phyloP scores from a whole-genome alignment of 2,888 invertebrate species.

The Brachyopa scutellaris region DNA sequence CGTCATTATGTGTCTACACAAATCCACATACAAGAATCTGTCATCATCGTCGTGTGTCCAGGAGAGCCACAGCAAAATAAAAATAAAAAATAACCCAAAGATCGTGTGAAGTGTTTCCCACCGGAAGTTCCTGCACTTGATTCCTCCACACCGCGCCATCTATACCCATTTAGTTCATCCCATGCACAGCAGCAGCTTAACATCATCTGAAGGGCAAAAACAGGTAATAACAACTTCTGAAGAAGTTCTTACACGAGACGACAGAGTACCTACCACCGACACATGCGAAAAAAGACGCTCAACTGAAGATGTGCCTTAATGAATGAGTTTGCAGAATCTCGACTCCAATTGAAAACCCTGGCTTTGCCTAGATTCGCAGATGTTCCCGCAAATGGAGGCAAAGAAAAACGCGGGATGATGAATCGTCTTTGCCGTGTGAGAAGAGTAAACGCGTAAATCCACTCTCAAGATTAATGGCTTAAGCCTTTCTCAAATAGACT shows the following conservation, averaged over 20 bases:
- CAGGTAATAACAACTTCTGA: constrained; percentile 54
- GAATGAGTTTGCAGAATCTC: constrained; percentile 64
- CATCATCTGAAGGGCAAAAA: constrained; percentile 53
- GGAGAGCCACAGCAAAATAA: constrained; percentile 1
- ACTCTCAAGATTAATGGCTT: constrained; percentile 57
- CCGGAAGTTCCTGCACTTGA: constrained; percentile 63
- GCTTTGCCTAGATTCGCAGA: constrained; percentile 5
- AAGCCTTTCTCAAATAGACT: constrained; percentile 58
- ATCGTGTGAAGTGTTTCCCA: constrained; percentile 65
- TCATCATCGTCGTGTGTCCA: constrained; percentile 4
- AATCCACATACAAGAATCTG: constrained; percentile 28
- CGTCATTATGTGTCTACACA: constrained; percentile 63
- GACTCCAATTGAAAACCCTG: constrained; percentile 27
- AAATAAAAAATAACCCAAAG: constrained; percentile 36
- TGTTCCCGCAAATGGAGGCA: constrained; percentile 12
- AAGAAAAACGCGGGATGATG: constrained; percentile 30
- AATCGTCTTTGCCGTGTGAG: constrained; percentile 35
- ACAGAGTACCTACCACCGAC: not conserved
- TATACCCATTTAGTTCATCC: constrained; percentile 26
- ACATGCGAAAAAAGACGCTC: not conserved
- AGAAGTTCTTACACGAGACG: constrained; percentile 59
- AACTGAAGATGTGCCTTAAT: constrained; percentile 37
- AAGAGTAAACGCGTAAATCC: constrained; percentile 53
- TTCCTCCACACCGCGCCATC: not conserved
- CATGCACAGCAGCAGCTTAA: not conserved